Evolutionary conservation across 2,888 invertebrate species (phyloP).

Genomic region (Lasioglossum morio): DNA sequence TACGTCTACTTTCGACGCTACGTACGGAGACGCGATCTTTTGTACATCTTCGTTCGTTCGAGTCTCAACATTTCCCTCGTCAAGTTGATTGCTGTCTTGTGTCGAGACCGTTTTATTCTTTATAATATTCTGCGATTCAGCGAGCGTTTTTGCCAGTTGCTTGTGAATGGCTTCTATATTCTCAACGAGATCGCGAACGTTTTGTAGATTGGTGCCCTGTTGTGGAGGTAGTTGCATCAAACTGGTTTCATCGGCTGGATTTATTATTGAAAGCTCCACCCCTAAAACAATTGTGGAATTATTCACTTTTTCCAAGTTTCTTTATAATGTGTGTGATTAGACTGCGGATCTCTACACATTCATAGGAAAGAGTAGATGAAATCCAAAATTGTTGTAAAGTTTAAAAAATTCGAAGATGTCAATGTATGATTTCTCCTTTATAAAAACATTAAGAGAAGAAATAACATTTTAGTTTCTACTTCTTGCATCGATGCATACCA

Average conservation of each 20-base stretch:
- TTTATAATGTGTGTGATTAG: background rate
- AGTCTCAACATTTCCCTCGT: conserved; percentile 12
- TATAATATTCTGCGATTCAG: conserved; percentile 78
- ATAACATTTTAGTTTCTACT: too few relatives aligned
- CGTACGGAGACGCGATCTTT: conserved; percentile 56
- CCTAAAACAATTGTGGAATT: conserved; percentile 58
- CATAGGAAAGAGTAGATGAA: too few relatives aligned
- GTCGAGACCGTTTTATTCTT: conserved; percentile 50
- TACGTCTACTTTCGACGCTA: conserved; percentile 18
- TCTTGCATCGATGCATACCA: too few relatives aligned
- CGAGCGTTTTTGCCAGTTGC: conserved; percentile 76
- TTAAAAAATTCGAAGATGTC: too few relatives aligned
- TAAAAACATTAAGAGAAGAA: too few relatives aligned
- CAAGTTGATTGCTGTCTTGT: background rate
- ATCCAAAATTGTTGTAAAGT: too few relatives aligned
- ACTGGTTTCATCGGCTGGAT: conserved; percentile 73
- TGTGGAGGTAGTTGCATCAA: conserved; percentile 72
- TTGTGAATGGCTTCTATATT: conserved; percentile 79
- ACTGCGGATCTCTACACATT: too few relatives aligned
- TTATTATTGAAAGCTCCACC: conserved; percentile 75
- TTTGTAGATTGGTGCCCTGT: conserved; percentile 63
- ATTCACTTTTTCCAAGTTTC: background rate
- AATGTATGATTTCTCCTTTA: too few relatives aligned
- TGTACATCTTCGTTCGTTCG: conserved; percentile 45
- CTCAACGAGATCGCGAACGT: conserved; percentile 75